Conservation (phyloP, 2,113 vertebrate species). For the Pluvialis apricaria region DNA sequence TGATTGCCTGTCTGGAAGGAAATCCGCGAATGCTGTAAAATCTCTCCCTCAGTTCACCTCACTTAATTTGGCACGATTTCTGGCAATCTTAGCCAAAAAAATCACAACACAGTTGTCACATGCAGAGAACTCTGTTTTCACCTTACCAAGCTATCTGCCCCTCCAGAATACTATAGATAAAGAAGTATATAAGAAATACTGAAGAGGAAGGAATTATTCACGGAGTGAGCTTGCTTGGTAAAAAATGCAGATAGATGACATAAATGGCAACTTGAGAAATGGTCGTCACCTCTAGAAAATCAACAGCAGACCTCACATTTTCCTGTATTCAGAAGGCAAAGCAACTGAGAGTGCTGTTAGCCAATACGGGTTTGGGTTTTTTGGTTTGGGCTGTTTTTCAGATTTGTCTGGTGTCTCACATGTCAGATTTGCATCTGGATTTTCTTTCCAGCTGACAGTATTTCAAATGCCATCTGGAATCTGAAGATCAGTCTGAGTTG, state of each 20-base stretch:
- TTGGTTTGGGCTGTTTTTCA: background rate
- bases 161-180: background rate
- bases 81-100: background rate
- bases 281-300: background rate
- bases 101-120: background rate
- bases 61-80: background rate
- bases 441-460: background rate
- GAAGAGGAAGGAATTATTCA: background rate
- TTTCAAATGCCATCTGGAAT: background rate
- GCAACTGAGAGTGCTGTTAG: background rate
- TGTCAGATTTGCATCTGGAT: conserved; percentile 4
- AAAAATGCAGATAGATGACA: background rate
- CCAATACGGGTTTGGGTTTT: background rate
- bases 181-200: background rate
- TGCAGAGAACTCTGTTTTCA: background rate
- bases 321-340: background rate
- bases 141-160: background rate
- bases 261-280: background rate
- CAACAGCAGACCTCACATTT: background rate
- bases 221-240: background rate
- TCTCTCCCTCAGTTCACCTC: background rate
- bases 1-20: background rate
- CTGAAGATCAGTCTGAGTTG: background rate
- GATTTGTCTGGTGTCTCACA: background rate
- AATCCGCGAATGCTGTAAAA: background rate